A percentile compares a stretch with the other conserved stretches of the same genome.
These are phyloP conservation scores for Saccopteryx leptura DNA, from an alignment of 2,113 vertebrate genomes.

Conservation along the genomic window DNA sequence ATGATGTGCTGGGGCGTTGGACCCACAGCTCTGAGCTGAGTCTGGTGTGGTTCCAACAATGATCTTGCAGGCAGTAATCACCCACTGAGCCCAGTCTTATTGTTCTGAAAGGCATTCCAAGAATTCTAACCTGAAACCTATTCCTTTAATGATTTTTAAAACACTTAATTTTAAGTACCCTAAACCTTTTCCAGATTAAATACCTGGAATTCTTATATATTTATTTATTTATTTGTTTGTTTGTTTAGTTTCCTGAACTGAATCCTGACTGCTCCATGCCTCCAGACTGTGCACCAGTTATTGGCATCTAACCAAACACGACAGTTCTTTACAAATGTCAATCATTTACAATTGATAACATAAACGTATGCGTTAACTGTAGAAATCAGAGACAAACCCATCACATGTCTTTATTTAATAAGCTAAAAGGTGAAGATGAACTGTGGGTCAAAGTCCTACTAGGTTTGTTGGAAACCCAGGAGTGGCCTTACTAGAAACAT, in stretches of 20 bases:
- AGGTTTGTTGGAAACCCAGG: background rate
- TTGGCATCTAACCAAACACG: background rate
- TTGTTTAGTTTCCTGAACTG: background rate
- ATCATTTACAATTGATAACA: background rate
- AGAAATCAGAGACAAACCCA: background rate
- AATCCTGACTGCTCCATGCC: background rate
- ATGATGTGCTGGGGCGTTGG: no score
- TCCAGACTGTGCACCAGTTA: background rate
- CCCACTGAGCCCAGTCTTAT: background rate
- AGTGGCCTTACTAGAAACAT: background rate
- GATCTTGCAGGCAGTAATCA: background rate
- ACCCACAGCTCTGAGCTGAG: background rate
- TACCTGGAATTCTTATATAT: no score
- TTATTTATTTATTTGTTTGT: background rate
- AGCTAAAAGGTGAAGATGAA: background rate
- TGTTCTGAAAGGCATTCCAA: background rate
- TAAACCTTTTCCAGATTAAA: background rate
- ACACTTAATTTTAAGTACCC: background rate
- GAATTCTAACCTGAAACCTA: background rate
- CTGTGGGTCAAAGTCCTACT: no score
- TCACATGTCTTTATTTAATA: background rate
- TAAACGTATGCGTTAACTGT: no score
- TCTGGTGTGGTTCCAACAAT: background rate
- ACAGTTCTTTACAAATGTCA: background rate
- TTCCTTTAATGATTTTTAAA: slow-evolving; percentile 11